Conservation (phyloP, 1,140 invertebrate species). For the Drosophila arizonae region DNA sequence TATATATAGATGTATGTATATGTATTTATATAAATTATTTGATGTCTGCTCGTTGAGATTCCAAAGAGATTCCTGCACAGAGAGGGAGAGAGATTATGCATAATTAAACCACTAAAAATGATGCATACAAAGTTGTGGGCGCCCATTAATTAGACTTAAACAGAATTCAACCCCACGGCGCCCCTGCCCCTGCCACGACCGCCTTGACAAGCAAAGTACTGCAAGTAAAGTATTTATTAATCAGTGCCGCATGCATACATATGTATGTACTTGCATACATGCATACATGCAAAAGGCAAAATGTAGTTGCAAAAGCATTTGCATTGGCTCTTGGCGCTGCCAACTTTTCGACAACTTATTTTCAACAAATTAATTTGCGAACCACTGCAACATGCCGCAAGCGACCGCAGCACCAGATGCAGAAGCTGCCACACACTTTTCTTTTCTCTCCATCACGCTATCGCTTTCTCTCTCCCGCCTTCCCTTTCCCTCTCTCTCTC, state of each 20-base stretch:
- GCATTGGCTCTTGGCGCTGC: conserved; percentile 26
- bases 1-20: background rate
- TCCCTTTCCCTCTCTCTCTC: background rate
- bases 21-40: conserved; percentile 32
- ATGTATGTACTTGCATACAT: conserved; percentile 9
- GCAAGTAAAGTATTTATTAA: conserved; percentile 59
- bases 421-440: conserved; percentile 17
- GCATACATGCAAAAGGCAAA: conserved; percentile 25
- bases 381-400: conserved; percentile 38
- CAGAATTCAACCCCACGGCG: background rate
- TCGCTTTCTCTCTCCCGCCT: no score
- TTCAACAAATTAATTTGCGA: conserved; percentile 81
- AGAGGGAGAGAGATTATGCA: conserved; percentile 33
- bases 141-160: conserved; percentile 62
- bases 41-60: conserved; percentile 28
- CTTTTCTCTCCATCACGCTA: background rate
- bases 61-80: conserved; percentile 25
- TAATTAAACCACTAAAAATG: conserved; percentile 53
- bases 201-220: background rate
- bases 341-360: conserved; percentile 78
- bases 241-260: conserved; percentile 30
- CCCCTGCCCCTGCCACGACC: background rate
- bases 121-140: conserved; percentile 42
- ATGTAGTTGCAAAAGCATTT: conserved; percentile 36
- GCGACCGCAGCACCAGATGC: conserved; percentile 11